A percentile compares a stretch with the other conserved stretches of the same genome.
Evolutionary conservation across 2,888 invertebrate species (phyloP).

Genomic region (Gibbula magus): DNA sequence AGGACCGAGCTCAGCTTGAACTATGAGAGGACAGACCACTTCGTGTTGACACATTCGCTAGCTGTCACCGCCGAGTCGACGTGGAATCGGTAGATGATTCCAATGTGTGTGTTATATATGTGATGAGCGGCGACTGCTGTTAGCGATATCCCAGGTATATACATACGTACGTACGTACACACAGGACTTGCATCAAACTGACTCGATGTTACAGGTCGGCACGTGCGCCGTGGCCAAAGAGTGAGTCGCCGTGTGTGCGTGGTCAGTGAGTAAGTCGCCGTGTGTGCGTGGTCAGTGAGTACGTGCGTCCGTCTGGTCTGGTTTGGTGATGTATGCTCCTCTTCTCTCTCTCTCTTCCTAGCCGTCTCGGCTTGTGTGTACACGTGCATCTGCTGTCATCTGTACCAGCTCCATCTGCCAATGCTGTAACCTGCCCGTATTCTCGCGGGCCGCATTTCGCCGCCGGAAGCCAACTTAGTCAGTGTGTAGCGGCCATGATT

Average conservation of each 20-base stretch:
- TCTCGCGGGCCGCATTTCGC: background rate
- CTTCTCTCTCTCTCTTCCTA: background rate
- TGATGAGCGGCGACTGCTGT: no score
- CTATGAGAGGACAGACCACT: no score
- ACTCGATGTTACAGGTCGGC: conserved; percentile 45
- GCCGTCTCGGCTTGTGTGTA: background rate
- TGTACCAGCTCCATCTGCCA: background rate
- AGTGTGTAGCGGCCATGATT: background rate
- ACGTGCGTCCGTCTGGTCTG: conserved; percentile 6
- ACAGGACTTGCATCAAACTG: background rate
- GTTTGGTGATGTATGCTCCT: background rate
- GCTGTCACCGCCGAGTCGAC: no score
- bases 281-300: no score
- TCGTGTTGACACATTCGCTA: no score
- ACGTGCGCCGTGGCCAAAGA: conserved; percentile 64
- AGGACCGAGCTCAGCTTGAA: no score
- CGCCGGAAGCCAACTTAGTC: background rate
- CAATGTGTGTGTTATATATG: no score
- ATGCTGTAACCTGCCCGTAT: background rate
- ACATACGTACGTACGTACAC: no score
- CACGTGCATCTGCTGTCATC: background rate
- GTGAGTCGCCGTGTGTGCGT: conserved; percentile 36
- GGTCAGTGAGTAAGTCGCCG: no score
- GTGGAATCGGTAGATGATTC: no score
- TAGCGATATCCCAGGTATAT: no score